Conservation (phyloP, 2,888 invertebrate genomes). For the Patella ulyssiponensis region DNA sequence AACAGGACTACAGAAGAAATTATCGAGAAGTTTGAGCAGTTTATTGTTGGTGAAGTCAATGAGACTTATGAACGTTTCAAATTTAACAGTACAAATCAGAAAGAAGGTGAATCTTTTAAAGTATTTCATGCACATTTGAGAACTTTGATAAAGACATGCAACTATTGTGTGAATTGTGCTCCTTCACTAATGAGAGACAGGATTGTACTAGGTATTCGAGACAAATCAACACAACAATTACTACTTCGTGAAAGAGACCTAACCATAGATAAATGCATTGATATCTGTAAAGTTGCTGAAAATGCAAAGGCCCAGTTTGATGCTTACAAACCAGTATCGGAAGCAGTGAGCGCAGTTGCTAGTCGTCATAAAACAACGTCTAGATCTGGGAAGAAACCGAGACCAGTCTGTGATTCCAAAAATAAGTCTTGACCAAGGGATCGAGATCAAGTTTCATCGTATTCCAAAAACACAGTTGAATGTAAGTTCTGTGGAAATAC, state of each 20-base stretch:
- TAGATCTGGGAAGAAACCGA: too few relatives aligned
- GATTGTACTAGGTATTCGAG: constrained; percentile 29
- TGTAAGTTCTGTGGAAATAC: constrained; percentile 26
- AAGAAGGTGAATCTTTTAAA: constrained; percentile 29
- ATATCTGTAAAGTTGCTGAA: constrained; percentile 30
- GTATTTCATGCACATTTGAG: constrained; percentile 23
- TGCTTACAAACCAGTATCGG: not conserved
- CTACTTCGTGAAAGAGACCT: constrained; percentile 27
- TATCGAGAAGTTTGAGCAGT: constrained; percentile 27
- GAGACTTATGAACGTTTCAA: constrained; percentile 34
- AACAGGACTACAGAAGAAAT: constrained; percentile 14
- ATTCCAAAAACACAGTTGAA: not conserved
- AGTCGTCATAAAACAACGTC: too few relatives aligned
- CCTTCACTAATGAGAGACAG: constrained; percentile 27
- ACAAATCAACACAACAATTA: constrained; percentile 22
- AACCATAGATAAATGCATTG: constrained; percentile 23
- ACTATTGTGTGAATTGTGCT: constrained; percentile 18
- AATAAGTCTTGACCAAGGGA: too few relatives aligned
- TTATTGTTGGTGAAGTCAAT: constrained; percentile 30
- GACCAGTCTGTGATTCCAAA: too few relatives aligned
- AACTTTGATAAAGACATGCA: constrained; percentile 31
- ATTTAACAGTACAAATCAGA: constrained; percentile 30
- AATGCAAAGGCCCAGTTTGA: constrained; percentile 19
- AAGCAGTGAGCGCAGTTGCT: too few relatives aligned
- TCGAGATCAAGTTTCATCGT: too few relatives aligned